Percentiles rank a stretch among this genome's conserved stretches.
phyloP scores from a whole-genome alignment of 2,113 vertebrate species.

The human region GRCh38 chr1:102800001-102800500 shows the following conservation, averaged over 20 bases:
- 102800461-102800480: constrained; percentile 75
- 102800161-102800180: neutral
- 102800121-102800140: neutral
- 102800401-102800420: constrained; percentile 66
- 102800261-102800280: neutral
- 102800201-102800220: neutral
- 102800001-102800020: neutral
- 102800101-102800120: neutral
- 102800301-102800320: neutral
- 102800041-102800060: neutral
- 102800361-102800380: neutral
- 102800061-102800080: neutral
- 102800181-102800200: neutral
- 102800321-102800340: neutral
- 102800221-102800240: neutral
- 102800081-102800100: neutral
- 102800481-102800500: constrained; percentile 76
- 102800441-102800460: constrained; percentile 78
- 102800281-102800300: neutral
- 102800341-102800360: neutral
- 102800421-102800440: constrained; percentile 58
- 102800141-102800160: constrained; percentile 3
- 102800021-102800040: neutral
- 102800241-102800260: neutral
- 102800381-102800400: constrained; percentile 48